These are phyloP conservation scores for Myotis davidii DNA, from an alignment of 2,113 vertebrate species.

Conservation along the genomic window DNA sequence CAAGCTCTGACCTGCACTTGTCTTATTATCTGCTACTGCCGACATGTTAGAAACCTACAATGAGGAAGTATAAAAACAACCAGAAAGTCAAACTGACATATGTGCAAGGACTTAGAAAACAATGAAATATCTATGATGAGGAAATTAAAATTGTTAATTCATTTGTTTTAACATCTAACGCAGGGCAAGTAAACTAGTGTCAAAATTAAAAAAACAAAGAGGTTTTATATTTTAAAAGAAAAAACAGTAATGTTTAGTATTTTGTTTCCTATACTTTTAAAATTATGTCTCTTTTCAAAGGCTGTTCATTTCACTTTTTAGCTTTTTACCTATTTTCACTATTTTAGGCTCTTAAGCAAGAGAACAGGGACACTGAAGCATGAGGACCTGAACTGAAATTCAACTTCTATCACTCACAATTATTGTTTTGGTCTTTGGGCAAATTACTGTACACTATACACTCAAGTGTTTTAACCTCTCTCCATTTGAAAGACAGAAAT, in stretches of 20 bases:
- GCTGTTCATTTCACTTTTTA: background rate
- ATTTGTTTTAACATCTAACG: constrained; percentile 40
- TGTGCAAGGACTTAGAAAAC: constrained; percentile 25
- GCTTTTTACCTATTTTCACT: background rate
- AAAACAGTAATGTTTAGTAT: background rate
- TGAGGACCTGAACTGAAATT: background rate
- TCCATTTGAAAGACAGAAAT: background rate
- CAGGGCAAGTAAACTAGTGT: background rate
- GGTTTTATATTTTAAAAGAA: constrained; percentile 10
- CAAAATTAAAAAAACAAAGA: constrained; percentile 20
- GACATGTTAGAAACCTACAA: background rate
- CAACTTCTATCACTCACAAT: background rate
- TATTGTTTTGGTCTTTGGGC: background rate
- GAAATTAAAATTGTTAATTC: constrained; percentile 54
- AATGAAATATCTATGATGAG: background rate
- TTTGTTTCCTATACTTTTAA: constrained; percentile 20
- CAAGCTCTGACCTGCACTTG: background rate
- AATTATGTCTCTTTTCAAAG: constrained; percentile 33
- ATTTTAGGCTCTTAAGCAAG: background rate
- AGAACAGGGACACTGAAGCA: background rate
- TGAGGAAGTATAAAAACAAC: constrained; percentile 40
- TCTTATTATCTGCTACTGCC: background rate
- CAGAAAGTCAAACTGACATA: constrained; percentile 52
- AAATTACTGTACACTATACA: background rate
- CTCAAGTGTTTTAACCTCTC: background rate